phyloP scores from a whole-genome alignment of 2,113 vertebrate genomes.

The Centropristis striata region DNA sequence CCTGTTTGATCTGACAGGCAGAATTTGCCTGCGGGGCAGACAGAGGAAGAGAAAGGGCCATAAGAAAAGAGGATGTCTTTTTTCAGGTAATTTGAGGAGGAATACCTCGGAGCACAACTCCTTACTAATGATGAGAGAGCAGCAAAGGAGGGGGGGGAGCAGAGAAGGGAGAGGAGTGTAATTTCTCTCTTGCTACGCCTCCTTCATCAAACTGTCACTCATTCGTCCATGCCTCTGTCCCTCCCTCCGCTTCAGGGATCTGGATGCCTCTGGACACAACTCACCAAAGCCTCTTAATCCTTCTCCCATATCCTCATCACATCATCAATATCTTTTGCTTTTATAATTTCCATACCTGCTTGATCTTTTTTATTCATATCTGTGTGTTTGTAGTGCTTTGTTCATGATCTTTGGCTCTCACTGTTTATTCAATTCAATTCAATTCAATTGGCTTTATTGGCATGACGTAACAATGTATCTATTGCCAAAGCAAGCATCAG shows the following conservation, averaged over 20 bases:
- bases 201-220: slow-evolving; percentile 85
- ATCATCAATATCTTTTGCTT: neutral
- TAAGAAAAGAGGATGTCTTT: slow-evolving; percentile 83
- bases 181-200: slow-evolving; percentile 81
- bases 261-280: slow-evolving; percentile 49
- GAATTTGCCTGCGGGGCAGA: slow-evolving; percentile 83
- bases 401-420: slow-evolving; percentile 6
- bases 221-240: slow-evolving; percentile 50
- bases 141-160: slow-evolving; percentile 6
- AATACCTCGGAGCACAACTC: slow-evolving; percentile 74
- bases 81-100: slow-evolving; percentile 84
- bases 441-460: too few species aligned
- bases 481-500: too few species aligned
- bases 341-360: neutral
- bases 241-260: slow-evolving; percentile 52
- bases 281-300: slow-evolving; percentile 63
- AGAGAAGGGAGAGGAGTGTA: slow-evolving; percentile 70
- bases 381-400: neutral
- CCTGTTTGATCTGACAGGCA: slow-evolving; percentile 86
- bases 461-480: too few species aligned
- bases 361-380: neutral
- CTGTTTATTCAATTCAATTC: too few species aligned
- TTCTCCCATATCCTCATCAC: slow-evolving; percentile 10
- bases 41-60: slow-evolving; percentile 75
- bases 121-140: slow-evolving; percentile 80